Percentiles rank a stretch among this genome's conserved stretches.
Conservation (phyloP, 1,140 invertebrate species). For the Drosophila baimaii region DNA sequence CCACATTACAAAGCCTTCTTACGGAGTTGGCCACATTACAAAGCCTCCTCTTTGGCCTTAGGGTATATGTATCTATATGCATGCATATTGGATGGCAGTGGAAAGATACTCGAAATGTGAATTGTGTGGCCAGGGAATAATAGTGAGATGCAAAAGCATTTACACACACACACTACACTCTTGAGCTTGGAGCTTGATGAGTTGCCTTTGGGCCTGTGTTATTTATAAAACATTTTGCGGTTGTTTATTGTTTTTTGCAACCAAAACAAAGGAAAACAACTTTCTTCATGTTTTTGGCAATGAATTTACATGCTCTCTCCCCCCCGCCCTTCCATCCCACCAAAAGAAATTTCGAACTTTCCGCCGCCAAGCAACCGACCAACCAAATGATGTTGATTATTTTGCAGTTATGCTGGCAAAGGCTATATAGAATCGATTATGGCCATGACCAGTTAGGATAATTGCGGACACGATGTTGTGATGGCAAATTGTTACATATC, state of each 20-base stretch:
- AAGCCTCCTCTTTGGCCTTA: not conserved
- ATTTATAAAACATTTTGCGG: conserved; percentile 56
- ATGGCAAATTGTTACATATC: conserved; percentile 34
- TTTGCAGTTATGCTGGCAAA: conserved; percentile 7
- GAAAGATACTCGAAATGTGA: conserved; percentile 29
- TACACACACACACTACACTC: conserved; percentile 36
- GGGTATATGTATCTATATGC: conserved; percentile 1
- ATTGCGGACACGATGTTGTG: conserved; percentile 26
- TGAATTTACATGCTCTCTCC: conserved; percentile 38
- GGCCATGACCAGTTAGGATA: conserved; percentile 34
- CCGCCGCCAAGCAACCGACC: too few relatives aligned
- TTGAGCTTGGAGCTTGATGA: conserved; percentile 10
- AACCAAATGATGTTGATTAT: not conserved
- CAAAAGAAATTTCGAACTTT: conserved; percentile 4
- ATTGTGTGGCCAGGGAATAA: conserved; percentile 5
- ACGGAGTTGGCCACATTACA: not conserved
- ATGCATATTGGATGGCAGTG: conserved; percentile 17
- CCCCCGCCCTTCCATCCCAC: too few relatives aligned
- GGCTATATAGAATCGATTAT: conserved; percentile 20
- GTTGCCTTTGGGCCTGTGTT: conserved; percentile 33
- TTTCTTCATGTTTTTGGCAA: conserved; percentile 35
- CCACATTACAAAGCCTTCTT: too few relatives aligned
- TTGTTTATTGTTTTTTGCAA: conserved; percentile 28
- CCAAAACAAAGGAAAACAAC: conserved; percentile 47
- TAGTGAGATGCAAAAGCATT: conserved; percentile 42